Base-by-base conservation (phyloP, 2,888 invertebrate genomes). In the Macrophya alboannulata region DNA sequence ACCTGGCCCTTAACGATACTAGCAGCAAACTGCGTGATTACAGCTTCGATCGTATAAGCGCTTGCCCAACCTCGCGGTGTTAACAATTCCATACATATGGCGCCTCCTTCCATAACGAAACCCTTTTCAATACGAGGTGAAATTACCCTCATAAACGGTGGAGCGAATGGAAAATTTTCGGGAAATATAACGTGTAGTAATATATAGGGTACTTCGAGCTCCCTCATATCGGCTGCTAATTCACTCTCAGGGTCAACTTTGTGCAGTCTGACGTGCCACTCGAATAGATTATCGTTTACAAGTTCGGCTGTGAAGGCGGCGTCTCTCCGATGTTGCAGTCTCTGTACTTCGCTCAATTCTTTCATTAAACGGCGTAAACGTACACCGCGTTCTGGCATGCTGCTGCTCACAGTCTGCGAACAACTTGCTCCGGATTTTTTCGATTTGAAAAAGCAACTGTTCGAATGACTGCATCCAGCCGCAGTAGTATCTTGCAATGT, bases 81-180 rank as follows among this genome's bases (percentile, higher is more conserved):
- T 85, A 98, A 94, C 86, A 98, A 94, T 92, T 98, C 98, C 97
- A 98, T 98, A 92, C 97, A 97, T 91, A 98, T 98, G 72, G 98
- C 98, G 62, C 98, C 97, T 85, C 97, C 97, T 94, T 98, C 97
- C 98, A 98, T 98, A 40, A 98, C 98, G 92, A 97, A 98, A 62
- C 97, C 98, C 92, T 97, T 97, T 92, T 97, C 97, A 94, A 97
- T 96, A 92, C 96, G 95, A 10, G 97, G 97, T 21, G 96, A 94
- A 71, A 96, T 95, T 10, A 96, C 95, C 81, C 96, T 93, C 95
- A 96, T 95, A 93, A 98, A 98, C 68, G 98, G 98, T 83, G 98
- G 98, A 65, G 97, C 97, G 92, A 98, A 98, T 68, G 98, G 98
- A 91, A 98, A 98, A 92, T 97, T 98, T 91, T 98, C 97, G 21